A percentile compares a stretch with the other conserved stretches of the same genome.
Conservation (phyloP, 2,888 invertebrate species). For the Dromius quadrimaculatus region DNA sequence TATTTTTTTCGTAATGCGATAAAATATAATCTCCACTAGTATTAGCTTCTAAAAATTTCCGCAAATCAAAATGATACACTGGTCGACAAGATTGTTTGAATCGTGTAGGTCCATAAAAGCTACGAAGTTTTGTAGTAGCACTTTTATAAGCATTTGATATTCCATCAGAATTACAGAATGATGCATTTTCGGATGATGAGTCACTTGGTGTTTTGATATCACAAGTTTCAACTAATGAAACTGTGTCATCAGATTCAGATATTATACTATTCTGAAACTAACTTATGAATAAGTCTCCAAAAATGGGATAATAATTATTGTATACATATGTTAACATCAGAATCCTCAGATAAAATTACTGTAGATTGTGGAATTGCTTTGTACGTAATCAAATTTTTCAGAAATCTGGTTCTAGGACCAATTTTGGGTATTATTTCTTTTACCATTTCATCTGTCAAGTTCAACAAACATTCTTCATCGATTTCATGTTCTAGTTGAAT, state of each 20-base stretch:
- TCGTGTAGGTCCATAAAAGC: slow-evolving; percentile 6
- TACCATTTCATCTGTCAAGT: no score
- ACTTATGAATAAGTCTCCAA: no score
- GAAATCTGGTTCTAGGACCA: no score
- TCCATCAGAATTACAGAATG: background rate
- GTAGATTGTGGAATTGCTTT: no score
- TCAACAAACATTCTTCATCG: no score
- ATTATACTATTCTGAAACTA: no score
- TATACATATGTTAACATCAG: no score
- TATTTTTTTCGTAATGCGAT: slow-evolving; percentile 8
- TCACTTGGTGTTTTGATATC: background rate
- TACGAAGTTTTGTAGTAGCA: background rate
- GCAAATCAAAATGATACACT: slow-evolving; percentile 3
- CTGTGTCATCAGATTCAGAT: background rate
- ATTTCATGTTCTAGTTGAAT: no score
- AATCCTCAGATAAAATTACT: no score
- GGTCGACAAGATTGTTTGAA: background rate
- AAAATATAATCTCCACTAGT: background rate
- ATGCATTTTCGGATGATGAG: background rate
- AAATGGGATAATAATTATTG: no score
- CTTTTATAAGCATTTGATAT: background rate
- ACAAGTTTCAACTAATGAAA: background rate
- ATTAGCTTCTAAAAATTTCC: background rate
- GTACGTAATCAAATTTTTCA: no score
- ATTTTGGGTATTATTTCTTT: no score